Percentiles rank a stretch among this genome's conserved stretches.
Conservation (phyloP, 2,888 invertebrate genomes). For the Heliconius charithonia region DNA sequence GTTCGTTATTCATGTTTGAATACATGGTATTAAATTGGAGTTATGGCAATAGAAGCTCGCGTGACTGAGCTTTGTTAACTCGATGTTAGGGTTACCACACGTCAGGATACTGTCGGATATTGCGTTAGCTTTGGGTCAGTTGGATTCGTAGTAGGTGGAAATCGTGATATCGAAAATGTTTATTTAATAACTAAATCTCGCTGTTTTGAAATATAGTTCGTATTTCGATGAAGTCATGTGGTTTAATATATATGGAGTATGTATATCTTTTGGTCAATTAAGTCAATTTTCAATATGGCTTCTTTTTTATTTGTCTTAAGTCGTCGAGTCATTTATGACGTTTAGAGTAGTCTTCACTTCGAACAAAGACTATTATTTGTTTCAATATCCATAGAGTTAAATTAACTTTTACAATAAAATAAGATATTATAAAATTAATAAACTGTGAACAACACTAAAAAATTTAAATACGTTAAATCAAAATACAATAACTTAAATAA, state of each 20-base stretch:
- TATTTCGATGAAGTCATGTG: not conserved
- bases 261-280: no score
- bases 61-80: slow-evolving; percentile 42
- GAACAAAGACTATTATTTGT: not conserved
- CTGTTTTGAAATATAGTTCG: not conserved
- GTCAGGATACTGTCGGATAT: slow-evolving; percentile 16
- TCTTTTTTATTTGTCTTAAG: no score
- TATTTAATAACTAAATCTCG: not conserved
- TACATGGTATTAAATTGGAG: slow-evolving; percentile 36
- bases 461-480: no score
- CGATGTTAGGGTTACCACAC: slow-evolving; percentile 31
- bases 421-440: not conserved
- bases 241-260: no score
- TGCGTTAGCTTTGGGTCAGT: slow-evolving; percentile 5
- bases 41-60: slow-evolving; percentile 39
- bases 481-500: no score
- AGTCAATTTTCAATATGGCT: no score
- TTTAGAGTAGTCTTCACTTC: not conserved
- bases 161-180: slow-evolving; percentile 13
- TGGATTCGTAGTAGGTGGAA: not conserved
- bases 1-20: slow-evolving; percentile 29
- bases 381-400: not conserved
- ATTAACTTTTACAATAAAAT: not conserved
- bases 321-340: no score
- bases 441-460: no score